A percentile compares a stretch with the other conserved stretches of the same genome.
Evolutionary conservation across 2,113 vertebrate genomes (phyloP).

Genomic region (Hylia prasina): DNA sequence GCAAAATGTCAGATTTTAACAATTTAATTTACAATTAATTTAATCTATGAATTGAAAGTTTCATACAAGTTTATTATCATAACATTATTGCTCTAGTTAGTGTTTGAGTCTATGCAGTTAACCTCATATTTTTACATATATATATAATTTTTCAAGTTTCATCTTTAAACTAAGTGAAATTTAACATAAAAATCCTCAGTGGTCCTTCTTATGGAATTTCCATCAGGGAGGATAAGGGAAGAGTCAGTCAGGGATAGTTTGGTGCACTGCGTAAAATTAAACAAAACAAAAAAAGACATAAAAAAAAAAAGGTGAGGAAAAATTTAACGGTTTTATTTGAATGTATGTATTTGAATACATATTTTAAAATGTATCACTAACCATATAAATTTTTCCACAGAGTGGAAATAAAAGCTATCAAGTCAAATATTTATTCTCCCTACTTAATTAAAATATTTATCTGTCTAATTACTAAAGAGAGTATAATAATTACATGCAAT

Average conservation of each 20-base stretch:
- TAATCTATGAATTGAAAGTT: not conserved
- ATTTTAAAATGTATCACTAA: not conserved
- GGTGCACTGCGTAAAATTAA: not conserved
- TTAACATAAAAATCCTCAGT: not conserved
- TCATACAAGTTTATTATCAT: not conserved
- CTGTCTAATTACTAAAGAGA: not conserved
- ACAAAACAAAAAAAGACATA: not conserved
- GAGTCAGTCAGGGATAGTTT: not conserved
- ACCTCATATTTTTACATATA: not conserved
- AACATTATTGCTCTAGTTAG: not conserved
- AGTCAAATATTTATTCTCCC: not conserved
- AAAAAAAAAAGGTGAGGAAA: not conserved
- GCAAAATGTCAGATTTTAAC: not conserved
- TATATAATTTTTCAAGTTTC: not conserved
- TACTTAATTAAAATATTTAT: not conserved
- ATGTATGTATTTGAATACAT: not conserved
- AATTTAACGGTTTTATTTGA: not conserved
- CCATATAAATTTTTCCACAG: not conserved
- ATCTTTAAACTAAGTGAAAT: not conserved
- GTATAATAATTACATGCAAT: not conserved
- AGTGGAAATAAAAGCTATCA: not conserved
- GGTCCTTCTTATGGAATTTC: accelerated
- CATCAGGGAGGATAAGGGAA: not conserved
- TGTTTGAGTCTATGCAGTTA: not conserved
- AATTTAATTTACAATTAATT: not conserved